phyloP scores from a whole-genome alignment of 1,140 invertebrate species.

The Drosophila santomea region DNA sequence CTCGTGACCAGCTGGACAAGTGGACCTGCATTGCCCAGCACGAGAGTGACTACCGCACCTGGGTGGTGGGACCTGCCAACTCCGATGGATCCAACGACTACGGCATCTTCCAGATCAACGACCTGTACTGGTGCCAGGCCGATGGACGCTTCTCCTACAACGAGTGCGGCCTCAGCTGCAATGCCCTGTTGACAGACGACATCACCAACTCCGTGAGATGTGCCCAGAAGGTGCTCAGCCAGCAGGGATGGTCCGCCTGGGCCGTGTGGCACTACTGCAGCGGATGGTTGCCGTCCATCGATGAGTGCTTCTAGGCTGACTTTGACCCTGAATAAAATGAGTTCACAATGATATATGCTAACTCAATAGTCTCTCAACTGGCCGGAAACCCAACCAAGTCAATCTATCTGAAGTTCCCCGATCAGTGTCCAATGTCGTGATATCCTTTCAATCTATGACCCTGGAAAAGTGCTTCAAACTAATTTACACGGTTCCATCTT shows the following conservation, averaged over 20 bases:
- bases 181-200: constrained; percentile 61
- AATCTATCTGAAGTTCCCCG: neutral
- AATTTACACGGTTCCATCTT: neutral
- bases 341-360: neutral
- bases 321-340: constrained; percentile 17
- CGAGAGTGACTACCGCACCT: constrained; percentile 69
- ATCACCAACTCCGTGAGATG: constrained; percentile 72
- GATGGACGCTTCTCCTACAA: constrained; percentile 68
- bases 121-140: constrained; percentile 76
- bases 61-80: constrained; percentile 60
- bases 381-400: neutral
- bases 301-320: constrained; percentile 58
- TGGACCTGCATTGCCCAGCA: constrained; percentile 76
- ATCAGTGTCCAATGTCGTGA: neutral
- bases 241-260: constrained; percentile 79
- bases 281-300: constrained; percentile 62
- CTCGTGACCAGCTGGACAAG: constrained; percentile 57
- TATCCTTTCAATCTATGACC: neutral
- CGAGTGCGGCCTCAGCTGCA: constrained; percentile 66
- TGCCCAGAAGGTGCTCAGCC: constrained; percentile 63
- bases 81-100: constrained; percentile 76
- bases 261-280: constrained; percentile 71
- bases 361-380: no score
- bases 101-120: constrained; percentile 82
- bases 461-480: neutral